Conservation (phyloP, 2,113 vertebrate genomes). For the Tichodroma muraria region DNA sequence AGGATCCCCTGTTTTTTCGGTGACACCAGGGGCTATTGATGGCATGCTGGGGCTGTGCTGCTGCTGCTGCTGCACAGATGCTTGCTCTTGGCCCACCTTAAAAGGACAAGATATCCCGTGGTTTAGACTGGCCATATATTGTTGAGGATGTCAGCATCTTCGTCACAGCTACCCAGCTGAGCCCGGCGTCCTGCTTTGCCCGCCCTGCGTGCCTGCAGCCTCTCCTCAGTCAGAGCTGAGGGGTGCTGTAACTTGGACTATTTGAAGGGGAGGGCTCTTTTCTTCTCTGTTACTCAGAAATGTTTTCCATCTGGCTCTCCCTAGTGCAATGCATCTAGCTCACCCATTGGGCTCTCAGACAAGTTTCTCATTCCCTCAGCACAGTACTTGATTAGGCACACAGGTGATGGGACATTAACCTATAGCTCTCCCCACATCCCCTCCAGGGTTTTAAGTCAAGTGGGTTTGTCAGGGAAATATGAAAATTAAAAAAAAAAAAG, state of each 20-base stretch:
- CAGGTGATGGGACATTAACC: background rate
- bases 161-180: slow-evolving; percentile 11
- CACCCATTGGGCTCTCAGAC: background rate
- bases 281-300: background rate
- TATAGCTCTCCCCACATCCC: rapidly evolving
- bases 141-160: slow-evolving; percentile 38
- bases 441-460: background rate
- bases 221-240: background rate
- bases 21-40: slow-evolving; percentile 43
- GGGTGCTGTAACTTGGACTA: background rate
- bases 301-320: slow-evolving; percentile 22
- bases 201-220: background rate
- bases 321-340: background rate
- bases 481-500: background rate
- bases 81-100: slow-evolving; percentile 58
- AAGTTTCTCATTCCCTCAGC: background rate
- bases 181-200: background rate
- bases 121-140: slow-evolving; percentile 43
- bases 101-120: slow-evolving; percentile 56
- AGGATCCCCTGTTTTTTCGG: background rate
- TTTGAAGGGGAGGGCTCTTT: background rate
- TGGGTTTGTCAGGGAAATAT: background rate
- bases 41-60: slow-evolving; percentile 12
- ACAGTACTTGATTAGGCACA: background rate
- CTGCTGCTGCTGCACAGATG: slow-evolving; percentile 46